These are phyloP conservation scores for Heterodera carotae DNA, from an alignment of 1,140 invertebrate genomes.

Conservation along the genomic window DNA sequence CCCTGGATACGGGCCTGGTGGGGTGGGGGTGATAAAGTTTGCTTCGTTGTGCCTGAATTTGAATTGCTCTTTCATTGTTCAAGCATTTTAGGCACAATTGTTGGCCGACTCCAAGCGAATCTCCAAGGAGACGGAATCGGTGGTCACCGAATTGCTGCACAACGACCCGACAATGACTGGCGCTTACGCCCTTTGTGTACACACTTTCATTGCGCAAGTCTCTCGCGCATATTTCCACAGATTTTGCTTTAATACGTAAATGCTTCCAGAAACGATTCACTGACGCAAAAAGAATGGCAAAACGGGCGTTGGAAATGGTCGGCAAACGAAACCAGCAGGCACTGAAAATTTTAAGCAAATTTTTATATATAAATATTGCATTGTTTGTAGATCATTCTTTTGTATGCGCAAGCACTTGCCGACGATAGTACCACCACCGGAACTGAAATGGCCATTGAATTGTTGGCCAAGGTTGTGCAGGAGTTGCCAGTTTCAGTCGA, in stretches of 20 bases:
- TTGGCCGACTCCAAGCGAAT: slow-evolving; percentile 13
- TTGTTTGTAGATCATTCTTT: slow-evolving; percentile 5
- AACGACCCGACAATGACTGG: slow-evolving; percentile 12
- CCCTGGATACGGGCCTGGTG: no score
- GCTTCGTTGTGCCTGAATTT: slow-evolving; percentile 1
- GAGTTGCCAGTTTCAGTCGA: slow-evolving; percentile 17
- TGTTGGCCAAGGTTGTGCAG: slow-evolving; percentile 18
- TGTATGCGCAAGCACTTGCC: slow-evolving; percentile 19
- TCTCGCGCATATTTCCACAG: no score
- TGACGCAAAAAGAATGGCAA: slow-evolving; percentile 20
- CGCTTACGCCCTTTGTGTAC: slow-evolving; percentile 17
- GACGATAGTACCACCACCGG: slow-evolving; percentile 9
- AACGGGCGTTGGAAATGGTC: slow-evolving; percentile 14
- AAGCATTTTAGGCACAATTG: slow-evolving; percentile 21
- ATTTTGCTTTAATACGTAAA: no score
- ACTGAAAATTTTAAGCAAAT: no score
- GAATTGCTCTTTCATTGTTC: neutral
- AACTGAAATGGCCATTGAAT: slow-evolving; percentile 13
- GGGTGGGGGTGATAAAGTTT: neutral
- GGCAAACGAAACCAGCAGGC: slow-evolving; percentile 14
- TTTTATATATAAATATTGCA: no score
- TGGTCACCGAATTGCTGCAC: slow-evolving; percentile 10
- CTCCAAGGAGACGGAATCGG: slow-evolving; percentile 18
- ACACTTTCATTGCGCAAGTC: slow-evolving; percentile 15
- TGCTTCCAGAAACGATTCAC: slow-evolving; percentile 27